Base-by-base conservation (phyloP, 92 coral and sea anemone species). In the Virgularia gustaviana region DNA sequence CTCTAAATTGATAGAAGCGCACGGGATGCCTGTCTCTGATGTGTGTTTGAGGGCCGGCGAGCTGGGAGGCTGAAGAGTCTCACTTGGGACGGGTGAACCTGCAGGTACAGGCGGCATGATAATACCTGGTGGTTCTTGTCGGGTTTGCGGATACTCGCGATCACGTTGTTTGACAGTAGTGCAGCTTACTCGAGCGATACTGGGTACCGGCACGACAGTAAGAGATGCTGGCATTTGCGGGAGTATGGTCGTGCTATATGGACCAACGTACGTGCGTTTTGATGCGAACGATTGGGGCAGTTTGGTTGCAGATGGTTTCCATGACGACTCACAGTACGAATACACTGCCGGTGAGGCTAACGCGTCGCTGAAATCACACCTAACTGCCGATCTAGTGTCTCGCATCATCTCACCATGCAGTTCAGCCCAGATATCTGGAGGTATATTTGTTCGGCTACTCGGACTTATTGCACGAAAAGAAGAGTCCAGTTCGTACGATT, bases 371-470 rank as follows among this genome's bases (percentile, higher is more conserved):
- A 44, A 68, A 22, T 33, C 47, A 24, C 61, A 61, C 13, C 24
- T 5, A 4, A 49, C 13, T 0, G 61, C 25, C 12, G 51, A 31
- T 49, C 61, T 43, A 36, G 59, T 28, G 38, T 68, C 43, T 25
- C 47, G 37, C 8, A 68, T 47, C 23, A 15, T 33, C 6, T 36
- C 61, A 3, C 60, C 60, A 10, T 47, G 60, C 37, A 68, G 43
- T 54, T 68, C 75, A 4, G 75, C 59, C 75, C 75, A 68, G 27
- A 68, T 68, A 49, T 68, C 75, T 15, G 60, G 35, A 44, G 75
- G 75, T 68, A 68, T 68, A 12, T 68, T 68, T 32, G 75, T 68
- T 49, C 75, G 75, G 34, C 75, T 68, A 45, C 75, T 68, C 33
- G 75, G 75, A 49, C 75, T 68, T 27, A 68, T 61, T 27, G 75